Evolutionary conservation across 2,888 invertebrate genomes (phyloP).

Genomic region (Chaetogeoica ovagalla): DNA sequence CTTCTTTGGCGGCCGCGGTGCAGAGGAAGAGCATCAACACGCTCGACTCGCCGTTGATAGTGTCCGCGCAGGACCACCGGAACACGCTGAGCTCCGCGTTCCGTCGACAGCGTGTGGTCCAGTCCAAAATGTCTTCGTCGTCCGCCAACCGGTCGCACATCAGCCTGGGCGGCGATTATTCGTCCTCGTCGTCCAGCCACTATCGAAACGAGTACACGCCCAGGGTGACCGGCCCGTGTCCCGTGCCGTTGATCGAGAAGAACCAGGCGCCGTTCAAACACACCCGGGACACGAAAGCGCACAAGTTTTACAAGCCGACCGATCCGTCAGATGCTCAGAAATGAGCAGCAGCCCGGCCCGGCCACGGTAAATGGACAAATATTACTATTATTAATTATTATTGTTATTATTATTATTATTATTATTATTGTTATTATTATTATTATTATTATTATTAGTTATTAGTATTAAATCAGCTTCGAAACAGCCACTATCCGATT

Average conservation of each 20-base stretch:
- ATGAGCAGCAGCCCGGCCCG: neutral
- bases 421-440: no score
- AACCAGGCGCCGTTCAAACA: conserved; percentile 77
- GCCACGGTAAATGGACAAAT: no score
- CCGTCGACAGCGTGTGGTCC: conserved; percentile 62
- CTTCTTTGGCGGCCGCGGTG: conserved; percentile 69
- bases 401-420: no score
- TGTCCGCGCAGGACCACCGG: conserved; percentile 70
- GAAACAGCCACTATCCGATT: no score
- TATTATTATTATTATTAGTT: no score
- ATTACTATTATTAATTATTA: no score
- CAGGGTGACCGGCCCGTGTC: conserved; percentile 75
- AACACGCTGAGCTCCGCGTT: conserved; percentile 80
- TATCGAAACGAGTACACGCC: conserved; percentile 79
- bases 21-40: conserved; percentile 81
- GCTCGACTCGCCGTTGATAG: conserved; percentile 71
- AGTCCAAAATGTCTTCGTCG: neutral
- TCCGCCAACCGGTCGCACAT: conserved; percentile 71
- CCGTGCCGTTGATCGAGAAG: conserved; percentile 75
- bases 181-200: conserved; percentile 59
- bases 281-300: conserved; percentile 80
- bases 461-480: no score
- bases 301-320: conserved; percentile 71
- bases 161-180: conserved; percentile 67
- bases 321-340: neutral